These are phyloP conservation scores for Athalia cordata DNA, from an alignment of 2,888 invertebrate species.

Conservation along the genomic window DNA sequence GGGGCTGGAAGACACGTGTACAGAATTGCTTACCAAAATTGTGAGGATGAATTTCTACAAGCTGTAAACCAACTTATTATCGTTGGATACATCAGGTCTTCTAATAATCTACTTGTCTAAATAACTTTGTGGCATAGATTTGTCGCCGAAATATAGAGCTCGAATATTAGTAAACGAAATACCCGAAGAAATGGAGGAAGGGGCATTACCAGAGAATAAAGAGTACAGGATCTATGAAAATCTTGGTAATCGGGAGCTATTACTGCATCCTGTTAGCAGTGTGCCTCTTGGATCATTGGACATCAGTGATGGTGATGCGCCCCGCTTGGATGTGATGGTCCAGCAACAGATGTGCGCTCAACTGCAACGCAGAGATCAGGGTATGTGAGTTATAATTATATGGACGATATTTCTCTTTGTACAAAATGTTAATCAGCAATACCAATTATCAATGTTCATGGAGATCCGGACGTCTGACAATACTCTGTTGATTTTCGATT, in stretches of 20 bases:
- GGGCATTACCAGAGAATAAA: constrained; percentile 44
- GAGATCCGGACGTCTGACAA: background rate
- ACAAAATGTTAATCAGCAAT: background rate
- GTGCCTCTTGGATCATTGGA: constrained; percentile 57
- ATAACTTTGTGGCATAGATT: constrained; percentile 51
- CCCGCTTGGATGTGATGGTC: constrained; percentile 54
- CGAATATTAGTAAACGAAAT: constrained; percentile 53
- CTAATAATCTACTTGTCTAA: too few species aligned
- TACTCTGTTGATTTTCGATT: background rate
- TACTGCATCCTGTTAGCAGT: constrained; percentile 57
- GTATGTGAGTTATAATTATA: constrained; percentile 44
- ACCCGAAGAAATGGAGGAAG: constrained; percentile 52
- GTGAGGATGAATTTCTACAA: constrained; percentile 48
- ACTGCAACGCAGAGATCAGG: constrained; percentile 57
- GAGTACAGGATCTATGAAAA: constrained; percentile 53
- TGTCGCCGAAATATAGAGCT: constrained; percentile 58
- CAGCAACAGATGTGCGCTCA: constrained; percentile 54
- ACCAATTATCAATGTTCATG: background rate
- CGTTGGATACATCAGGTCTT: too few species aligned
- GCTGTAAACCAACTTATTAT: too few species aligned
- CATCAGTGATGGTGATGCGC: constrained; percentile 48
- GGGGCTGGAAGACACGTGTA: constrained; percentile 59
- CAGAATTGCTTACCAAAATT: constrained; percentile 57
- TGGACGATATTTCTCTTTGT: background rate
- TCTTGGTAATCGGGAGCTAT: constrained; percentile 49